Percentiles rank a stretch among this genome's conserved stretches.
Conservation (phyloP, 2,113 vertebrate genomes). For the Carassius gibelio region DNA sequence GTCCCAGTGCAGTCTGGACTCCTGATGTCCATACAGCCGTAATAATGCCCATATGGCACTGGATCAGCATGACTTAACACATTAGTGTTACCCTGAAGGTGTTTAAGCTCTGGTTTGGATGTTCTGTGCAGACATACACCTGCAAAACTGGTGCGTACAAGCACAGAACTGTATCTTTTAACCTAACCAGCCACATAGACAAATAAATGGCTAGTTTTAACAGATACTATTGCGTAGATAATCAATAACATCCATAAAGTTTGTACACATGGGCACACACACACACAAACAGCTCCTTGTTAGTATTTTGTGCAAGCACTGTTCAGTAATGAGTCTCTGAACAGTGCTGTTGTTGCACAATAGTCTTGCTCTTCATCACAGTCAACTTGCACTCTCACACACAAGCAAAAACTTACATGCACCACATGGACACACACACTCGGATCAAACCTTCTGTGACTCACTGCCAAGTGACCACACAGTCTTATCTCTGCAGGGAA, state of each 20-base stretch:
- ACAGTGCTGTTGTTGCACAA: conserved; percentile 15
- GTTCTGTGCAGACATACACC: not conserved
- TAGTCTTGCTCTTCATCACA: not conserved
- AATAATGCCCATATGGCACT: conserved; percentile 30
- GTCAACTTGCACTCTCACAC: not conserved
- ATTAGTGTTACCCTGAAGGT: conserved; percentile 39
- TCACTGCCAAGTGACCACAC: not conserved
- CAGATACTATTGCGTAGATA: not conserved
- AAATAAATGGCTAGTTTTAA: not conserved
- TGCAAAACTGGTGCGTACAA: not conserved
- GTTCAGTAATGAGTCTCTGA: conserved; percentile 1
- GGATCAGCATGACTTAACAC: conserved; percentile 40
- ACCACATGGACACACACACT: not conserved
- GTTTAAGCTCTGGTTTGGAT: conserved; percentile 1
- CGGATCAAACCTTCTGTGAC: not conserved
- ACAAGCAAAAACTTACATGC: not conserved
- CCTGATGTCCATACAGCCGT: conserved; percentile 33
- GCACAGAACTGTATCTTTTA: not conserved
- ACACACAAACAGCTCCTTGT: not conserved
- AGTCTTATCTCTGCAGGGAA: not conserved
- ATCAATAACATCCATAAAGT: no score
- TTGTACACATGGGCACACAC: not conserved
- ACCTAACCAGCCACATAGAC: not conserved
- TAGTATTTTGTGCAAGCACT: not conserved
- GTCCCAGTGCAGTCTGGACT: conserved; percentile 8